Base-by-base conservation (phyloP, 2,797 vertebrate genomes). In the Delichon dasypus region DNA sequence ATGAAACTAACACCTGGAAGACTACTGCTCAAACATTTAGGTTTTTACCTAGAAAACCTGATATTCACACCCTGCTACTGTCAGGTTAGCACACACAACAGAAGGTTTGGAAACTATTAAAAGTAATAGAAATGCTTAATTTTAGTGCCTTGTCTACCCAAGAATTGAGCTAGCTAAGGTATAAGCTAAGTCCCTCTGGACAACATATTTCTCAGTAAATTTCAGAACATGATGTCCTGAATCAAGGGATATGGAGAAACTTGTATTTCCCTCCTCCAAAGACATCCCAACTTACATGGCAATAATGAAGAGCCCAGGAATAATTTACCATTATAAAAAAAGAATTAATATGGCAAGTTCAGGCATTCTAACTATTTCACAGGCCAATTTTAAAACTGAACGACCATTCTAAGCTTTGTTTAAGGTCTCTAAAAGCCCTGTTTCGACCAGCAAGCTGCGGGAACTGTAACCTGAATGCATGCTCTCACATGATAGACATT, bases 271-370 rank as follows among this genome's bases (percentile, higher is more conserved):
- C 16, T 74, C 30, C 44, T 72, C 17, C 47, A 65, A 13, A 65
- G 2, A 4, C 20, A 22, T 26, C 64, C 76, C 47, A 70, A 36
- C 3, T 87, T 27, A 57, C 0, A n/a, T 0, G 2, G 13, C 26
- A n/a, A 51, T 21, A 77, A 36, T 9, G 7, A 71, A 74, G 14
- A 78, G 18, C 27, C 13, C 26, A 14, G 4, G 11, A 87, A 53
- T 53, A 55, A 67, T 26, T 58, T 67, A 12, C 27, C 50, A 26
- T 54, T 57, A 60, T 4, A 12, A 16, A 45, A 18, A 44, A 40
- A 47, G 10, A 38, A 12, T 3, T 1, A 44, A 23, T 29, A 45
- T 38, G 17, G 42, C 32, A 64, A n/a, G 13, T 32, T 72, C 44
- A 34, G 7, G 23, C 16, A 60, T 38, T 55, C 22, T 3, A 70